Conservation (phyloP, 64 coral and sea anemone genomes). For the Montipora foliosa region DNA sequence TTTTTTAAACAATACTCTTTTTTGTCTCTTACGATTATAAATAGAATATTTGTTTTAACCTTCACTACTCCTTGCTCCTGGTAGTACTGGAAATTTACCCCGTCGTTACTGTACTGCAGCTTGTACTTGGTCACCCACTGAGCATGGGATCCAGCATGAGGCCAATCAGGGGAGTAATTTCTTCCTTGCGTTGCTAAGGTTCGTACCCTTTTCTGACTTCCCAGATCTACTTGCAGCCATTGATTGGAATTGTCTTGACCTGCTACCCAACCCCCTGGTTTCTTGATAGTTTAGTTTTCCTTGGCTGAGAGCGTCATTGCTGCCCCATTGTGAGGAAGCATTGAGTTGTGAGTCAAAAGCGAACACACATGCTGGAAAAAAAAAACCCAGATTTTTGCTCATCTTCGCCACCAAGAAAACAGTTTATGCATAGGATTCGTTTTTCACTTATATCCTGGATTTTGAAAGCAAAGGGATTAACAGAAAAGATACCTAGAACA, state of each 20-base stretch:
- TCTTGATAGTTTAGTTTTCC: neutral
- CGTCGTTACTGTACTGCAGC: neutral
- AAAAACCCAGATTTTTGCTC: too few species aligned
- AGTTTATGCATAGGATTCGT: too few species aligned
- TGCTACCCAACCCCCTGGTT: neutral
- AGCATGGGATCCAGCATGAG: neutral
- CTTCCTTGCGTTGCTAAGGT: neutral
- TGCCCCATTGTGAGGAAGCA: neutral
- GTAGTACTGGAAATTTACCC: neutral
- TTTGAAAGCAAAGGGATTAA: too few species aligned
- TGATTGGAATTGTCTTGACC: neutral
- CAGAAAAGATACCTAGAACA: too few species aligned
- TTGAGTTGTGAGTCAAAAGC: neutral
- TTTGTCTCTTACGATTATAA: too few species aligned
- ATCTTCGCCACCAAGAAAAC: too few species aligned
- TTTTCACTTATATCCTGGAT: too few species aligned
- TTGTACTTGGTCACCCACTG: neutral
- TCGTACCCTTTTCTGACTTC: neutral
- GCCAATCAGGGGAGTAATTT: too few species aligned
- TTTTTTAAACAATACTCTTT: too few species aligned
- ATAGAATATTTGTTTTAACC: too few species aligned
- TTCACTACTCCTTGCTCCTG: neutral
- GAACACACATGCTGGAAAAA: too few species aligned
- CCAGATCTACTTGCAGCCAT: neutral
- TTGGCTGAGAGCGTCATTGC: neutral